phyloP scores from a whole-genome alignment of 2,797 vertebrate genomes.

The Neoniphon sammara region DNA sequence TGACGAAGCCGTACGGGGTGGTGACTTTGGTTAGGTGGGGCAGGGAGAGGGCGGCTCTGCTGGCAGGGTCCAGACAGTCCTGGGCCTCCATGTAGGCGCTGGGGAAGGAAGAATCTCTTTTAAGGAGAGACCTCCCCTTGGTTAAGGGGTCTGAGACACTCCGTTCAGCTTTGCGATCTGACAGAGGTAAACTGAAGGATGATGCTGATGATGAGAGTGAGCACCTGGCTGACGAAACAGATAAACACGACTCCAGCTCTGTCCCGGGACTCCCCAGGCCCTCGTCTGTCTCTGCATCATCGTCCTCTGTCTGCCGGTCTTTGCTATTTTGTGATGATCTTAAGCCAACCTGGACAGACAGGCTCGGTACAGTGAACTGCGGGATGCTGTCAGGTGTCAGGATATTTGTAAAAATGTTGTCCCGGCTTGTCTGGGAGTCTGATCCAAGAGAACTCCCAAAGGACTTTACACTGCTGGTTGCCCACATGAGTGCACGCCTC shows the following conservation, averaged over 20 bases:
- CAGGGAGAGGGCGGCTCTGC: slow-evolving; percentile 83
- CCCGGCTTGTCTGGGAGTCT: slow-evolving; percentile 71
- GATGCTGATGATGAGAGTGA: slow-evolving; percentile 58
- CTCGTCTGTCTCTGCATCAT: slow-evolving; percentile 36
- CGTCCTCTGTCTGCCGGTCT: slow-evolving; percentile 37
- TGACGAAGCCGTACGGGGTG: slow-evolving; percentile 85
- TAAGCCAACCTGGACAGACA: slow-evolving; percentile 47
- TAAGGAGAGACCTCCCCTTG: slow-evolving; percentile 49
- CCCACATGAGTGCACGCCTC: slow-evolving; percentile 74
- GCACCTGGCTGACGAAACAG: slow-evolving; percentile 12
- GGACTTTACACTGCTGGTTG: slow-evolving; percentile 63
- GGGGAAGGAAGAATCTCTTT: slow-evolving; percentile 48
- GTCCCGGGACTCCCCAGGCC: slow-evolving; percentile 29
- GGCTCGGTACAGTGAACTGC: slow-evolving; percentile 82
- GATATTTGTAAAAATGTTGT: slow-evolving; percentile 72
- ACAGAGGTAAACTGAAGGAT: slow-evolving; percentile 33
- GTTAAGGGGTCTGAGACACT: slow-evolving; percentile 66
- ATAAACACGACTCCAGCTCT: slow-evolving; percentile 25
- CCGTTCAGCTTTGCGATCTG: slow-evolving; percentile 55
- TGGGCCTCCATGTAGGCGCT: slow-evolving; percentile 51
- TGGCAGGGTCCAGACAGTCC: slow-evolving; percentile 80
- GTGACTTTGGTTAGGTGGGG: slow-evolving; percentile 86
- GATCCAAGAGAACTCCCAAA: slow-evolving; percentile 66
- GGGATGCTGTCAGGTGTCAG: slow-evolving; percentile 83
- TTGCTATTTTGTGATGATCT: slow-evolving; percentile 44